phyloP scores from a whole-genome alignment of 2,113 vertebrate species.

The Mustela nigripes region DNA sequence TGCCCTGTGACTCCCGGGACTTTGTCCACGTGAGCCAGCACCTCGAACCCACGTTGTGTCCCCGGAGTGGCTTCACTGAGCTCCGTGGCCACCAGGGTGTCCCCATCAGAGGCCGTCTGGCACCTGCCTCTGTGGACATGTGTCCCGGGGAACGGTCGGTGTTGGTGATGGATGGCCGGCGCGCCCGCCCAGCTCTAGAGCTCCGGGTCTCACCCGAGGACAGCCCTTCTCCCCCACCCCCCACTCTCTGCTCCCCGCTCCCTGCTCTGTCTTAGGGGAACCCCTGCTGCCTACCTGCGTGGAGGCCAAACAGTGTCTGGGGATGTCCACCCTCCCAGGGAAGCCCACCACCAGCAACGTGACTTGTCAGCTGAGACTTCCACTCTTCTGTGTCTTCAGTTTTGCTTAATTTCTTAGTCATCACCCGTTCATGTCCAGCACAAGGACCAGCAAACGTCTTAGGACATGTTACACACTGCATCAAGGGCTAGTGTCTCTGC shows the following conservation, averaged over 20 bases:
- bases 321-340: neutral
- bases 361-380: no score
- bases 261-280: neutral
- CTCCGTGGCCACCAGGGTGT: neutral
- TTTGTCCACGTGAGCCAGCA: no score
- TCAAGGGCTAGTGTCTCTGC: neutral
- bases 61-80: neutral
- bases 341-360: no score
- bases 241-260: neutral
- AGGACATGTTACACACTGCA: accelerated
- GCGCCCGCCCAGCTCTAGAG: neutral
- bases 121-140: neutral
- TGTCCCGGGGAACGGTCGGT: neutral
- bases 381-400: accelerated
- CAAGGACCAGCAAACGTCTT: neutral
- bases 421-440: accelerated
- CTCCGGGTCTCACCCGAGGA: neutral
- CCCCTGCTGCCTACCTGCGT: neutral
- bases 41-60: accelerated
- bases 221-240: neutral
- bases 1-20: no score
- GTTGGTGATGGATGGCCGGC: no score
- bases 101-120: neutral
- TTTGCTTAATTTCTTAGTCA: neutral
- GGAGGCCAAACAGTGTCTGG: neutral